A percentile compares a stretch with the other conserved stretches of the same genome.
These are phyloP conservation scores for Phymatocera aterrima DNA, from an alignment of 2,888 invertebrate genomes.

Conservation along the genomic window DNA sequence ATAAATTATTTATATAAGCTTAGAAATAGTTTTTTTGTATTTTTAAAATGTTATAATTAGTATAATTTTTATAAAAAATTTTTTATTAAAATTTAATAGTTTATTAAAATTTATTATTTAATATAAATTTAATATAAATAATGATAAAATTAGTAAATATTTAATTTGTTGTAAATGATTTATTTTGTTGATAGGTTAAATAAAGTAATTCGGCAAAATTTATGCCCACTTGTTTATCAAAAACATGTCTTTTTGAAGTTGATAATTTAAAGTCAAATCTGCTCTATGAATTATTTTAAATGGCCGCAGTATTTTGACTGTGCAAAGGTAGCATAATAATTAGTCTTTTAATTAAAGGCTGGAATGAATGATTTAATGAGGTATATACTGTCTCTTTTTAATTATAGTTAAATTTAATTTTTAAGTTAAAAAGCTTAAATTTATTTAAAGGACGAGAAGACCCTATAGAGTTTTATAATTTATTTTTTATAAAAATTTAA, in stretches of 20 bases:
- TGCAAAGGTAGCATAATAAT: slow-evolving; percentile 89
- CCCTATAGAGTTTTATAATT: slow-evolving; percentile 84
- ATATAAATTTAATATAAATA: slow-evolving; percentile 74
- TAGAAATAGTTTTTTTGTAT: slow-evolving; percentile 78
- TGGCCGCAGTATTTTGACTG: slow-evolving; percentile 88
- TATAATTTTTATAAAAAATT: slow-evolving; percentile 72
- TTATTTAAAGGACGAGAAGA: slow-evolving; percentile 84
- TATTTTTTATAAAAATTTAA: slow-evolving; percentile 66
- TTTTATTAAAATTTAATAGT: slow-evolving; percentile 74
- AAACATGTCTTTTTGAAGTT: slow-evolving; percentile 83
- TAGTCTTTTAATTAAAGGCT: slow-evolving; percentile 88
- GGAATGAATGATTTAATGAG: slow-evolving; percentile 86
- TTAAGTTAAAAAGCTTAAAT: slow-evolving; percentile 83
- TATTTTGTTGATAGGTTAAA: slow-evolving; percentile 70
- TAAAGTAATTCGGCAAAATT: slow-evolving; percentile 81
- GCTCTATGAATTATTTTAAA: slow-evolving; percentile 84
- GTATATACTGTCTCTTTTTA: slow-evolving; percentile 80
- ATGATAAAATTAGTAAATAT: slow-evolving; percentile 66
- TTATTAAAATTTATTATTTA: slow-evolving; percentile 74
- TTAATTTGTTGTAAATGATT: slow-evolving; percentile 55
- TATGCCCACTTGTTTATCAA: slow-evolving; percentile 86
- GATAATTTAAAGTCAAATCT: slow-evolving; percentile 82
- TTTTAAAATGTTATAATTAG: slow-evolving; percentile 73
- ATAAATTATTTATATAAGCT: slow-evolving; percentile 77
- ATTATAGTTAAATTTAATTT: slow-evolving; percentile 77